Conservation (phyloP, 2,113 vertebrate species). For the Eptesicus fuscus region DNA sequence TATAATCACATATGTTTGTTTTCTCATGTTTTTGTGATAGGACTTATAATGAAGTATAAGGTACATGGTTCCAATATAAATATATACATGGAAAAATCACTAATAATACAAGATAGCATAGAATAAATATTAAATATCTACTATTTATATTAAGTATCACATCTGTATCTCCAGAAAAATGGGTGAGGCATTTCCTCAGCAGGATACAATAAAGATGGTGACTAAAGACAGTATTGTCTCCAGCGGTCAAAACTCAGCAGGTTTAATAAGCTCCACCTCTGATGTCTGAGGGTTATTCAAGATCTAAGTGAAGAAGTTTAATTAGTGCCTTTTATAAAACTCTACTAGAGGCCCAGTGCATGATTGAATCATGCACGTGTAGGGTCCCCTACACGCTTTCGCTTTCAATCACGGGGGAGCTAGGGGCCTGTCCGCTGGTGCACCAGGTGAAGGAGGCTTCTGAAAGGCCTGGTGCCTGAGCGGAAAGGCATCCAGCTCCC, state of each 20-base stretch:
- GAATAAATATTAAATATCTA: neutral
- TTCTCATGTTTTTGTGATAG: neutral
- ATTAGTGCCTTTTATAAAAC: neutral
- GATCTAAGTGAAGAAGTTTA: neutral
- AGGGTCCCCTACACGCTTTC: no score
- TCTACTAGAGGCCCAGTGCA: no score
- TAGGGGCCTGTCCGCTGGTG: no score
- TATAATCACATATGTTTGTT: neutral
- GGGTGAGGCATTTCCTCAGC: neutral
- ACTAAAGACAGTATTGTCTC: neutral
- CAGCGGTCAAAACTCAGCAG: neutral
- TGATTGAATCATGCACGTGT: no score
- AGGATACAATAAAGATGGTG: neutral
- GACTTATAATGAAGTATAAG: neutral
- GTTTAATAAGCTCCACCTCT: neutral
- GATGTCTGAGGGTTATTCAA: neutral
- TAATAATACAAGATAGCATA: neutral
- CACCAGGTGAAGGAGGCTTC: no score
- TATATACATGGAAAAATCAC: neutral
- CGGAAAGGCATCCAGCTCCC: no score
- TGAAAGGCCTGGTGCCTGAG: no score
- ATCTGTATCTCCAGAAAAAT: neutral
- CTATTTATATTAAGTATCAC: neutral
- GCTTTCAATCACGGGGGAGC: no score
- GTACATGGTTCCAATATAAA: neutral